Base-by-base conservation (phyloP, 2,113 vertebrate species). In the Coptodon rendalli region DNA sequence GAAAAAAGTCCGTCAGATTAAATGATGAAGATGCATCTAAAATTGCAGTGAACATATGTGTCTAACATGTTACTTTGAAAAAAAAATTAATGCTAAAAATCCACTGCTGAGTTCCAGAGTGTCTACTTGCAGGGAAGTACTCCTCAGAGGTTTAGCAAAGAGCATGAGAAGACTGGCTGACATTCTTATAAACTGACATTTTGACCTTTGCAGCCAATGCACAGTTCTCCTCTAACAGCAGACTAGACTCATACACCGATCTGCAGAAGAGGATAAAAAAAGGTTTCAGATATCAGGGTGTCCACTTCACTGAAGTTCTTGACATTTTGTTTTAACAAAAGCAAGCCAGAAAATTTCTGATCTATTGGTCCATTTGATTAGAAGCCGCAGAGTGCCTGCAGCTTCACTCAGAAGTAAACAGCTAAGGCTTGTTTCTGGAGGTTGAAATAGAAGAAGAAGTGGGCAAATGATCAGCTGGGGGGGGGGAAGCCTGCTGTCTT, bases 141-240 rank as follows among this genome's bases (percentile, higher is more conserved):
- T 22, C 50, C 45, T 17, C 7, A 48, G 22, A 14, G 43, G 43
- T 48, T 45, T 76, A 48, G 4, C 24, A 63, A 61, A 81, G 34
- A 22, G 17, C 29, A 27, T 1, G 3, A 38, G 68, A 40, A 9
- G 50, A 83, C 10, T 71, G 53, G 12, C 16, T 83, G 14, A 31
- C 66, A 84, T 89, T 86, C 63, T 89, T 82, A 57, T 29, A 40
- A 91, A 78, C 4, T 90, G 80, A 92, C 76, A 81, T 87, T 82
- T 89, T 90, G 84, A 92, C 86, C 89, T 87, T 82, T 90, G 40
- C 7, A 71, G 34, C 66, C 56, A 3, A 31, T 80, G 71, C 57
- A n/a, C 6, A 22, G 53, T 40, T 48, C 17, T 31, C 82, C 24
- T 54, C 24, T 63, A 91, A 83, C 80, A 79, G 73, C 34, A 71